Evolutionary conservation across 2,888 invertebrate species (phyloP), one percentile per base, ranked within the genome.

Genomic region (Halictus quadricinctus): DNA sequence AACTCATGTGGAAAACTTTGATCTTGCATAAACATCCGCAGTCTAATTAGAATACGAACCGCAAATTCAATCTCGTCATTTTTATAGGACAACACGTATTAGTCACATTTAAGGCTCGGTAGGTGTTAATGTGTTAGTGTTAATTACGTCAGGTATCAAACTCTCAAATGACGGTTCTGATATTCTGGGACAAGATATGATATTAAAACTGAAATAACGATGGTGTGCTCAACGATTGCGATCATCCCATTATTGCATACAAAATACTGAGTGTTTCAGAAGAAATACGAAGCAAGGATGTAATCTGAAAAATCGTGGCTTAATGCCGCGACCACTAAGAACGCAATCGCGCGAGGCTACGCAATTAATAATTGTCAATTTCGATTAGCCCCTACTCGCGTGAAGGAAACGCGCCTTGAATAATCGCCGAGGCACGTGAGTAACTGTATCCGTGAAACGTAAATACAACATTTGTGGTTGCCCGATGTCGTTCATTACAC

Each of bases 401-500:
- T 12, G 12, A 70, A 70, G 41, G 41, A 13, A 70, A 21, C 43
- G 43, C 43, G 41, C 6, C 5, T 43, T 43, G 43, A 70, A 41
- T 70, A 70, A 70, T 70, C 43, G 43, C 43, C 6, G 21, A 6
- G 70, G 43, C 70, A n/a, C 41, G 43, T 21, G 70, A 70, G 43
- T 41, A 70, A 70, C 70, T 1, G 70, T 70, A 70, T 70, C 70
- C 70, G n/a, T 36, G 50, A n/a, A 29, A 29, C 48, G 29, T 25
- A 46, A 77, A 75, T 66, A 29, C 43, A 64, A 74, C 54, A 43
- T 25, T 80, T 54, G 72, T 25, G 64, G 64, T 58, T 13, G 36
- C 18, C 15, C 21, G 41, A n/a, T 72, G 60, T 79, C 54, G 29
- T 80, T 80, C 46, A 64, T 76, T 58, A 43, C 58, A 21, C n/a